Conservation (phyloP, 1,140 invertebrate species). For the Epicauta chinensis region DNA sequence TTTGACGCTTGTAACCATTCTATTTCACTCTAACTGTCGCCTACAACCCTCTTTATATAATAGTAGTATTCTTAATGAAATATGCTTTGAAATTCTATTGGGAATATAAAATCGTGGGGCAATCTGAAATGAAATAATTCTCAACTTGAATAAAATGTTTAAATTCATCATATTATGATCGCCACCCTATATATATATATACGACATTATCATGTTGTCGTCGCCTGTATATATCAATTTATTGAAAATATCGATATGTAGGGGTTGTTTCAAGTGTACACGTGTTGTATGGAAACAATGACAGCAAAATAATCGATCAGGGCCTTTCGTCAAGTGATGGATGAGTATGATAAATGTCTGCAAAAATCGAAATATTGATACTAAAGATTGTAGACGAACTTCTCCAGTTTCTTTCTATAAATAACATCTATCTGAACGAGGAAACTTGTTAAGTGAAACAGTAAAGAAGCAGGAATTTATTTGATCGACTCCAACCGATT, state of each 20-base stretch:
- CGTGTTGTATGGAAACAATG: constrained; percentile 15
- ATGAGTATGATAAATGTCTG: no score
- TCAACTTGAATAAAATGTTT: constrained; percentile 35
- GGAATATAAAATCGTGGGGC: constrained; percentile 24
- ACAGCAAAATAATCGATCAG: background rate
- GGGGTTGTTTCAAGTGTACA: constrained; percentile 8
- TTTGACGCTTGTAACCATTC: constrained; percentile 37
- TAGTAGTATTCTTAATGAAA: constrained; percentile 42
- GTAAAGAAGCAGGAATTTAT: no score
- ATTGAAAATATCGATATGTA: constrained; percentile 7
- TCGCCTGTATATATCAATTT: constrained; percentile 1
- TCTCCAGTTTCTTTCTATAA: no score
- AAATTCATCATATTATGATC: constrained; percentile 18
- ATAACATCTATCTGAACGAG: no score
- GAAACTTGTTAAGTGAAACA: no score
- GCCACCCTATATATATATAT: background rate
- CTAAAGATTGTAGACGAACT: no score
- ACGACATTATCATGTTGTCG: background rate
- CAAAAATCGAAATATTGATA: no score
- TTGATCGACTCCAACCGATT: no score
- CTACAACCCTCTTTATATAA: constrained; percentile 22
- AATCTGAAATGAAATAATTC: constrained; percentile 35
- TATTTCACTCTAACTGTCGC: constrained; percentile 13
- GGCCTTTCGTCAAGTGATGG: no score
- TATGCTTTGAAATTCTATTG: constrained; percentile 31